A percentile compares a stretch with the other conserved stretches of the same genome.
phyloP scores from a whole-genome alignment of 2,113 vertebrate genomes.

The Eolophus roseicapilla region DNA sequence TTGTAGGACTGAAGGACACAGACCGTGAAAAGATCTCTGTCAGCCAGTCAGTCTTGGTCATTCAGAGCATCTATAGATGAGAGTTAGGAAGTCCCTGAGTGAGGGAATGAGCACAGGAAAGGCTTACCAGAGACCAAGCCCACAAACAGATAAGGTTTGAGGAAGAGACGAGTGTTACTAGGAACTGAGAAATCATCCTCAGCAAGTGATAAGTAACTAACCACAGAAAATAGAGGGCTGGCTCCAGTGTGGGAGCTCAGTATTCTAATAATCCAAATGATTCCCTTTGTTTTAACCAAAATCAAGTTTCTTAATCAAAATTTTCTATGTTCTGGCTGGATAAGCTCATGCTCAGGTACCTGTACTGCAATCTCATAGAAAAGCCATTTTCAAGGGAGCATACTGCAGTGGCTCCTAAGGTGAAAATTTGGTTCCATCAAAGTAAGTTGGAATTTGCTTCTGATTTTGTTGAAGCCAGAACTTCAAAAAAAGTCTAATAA shows the following conservation, averaged over 20 bases:
- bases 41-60: background rate
- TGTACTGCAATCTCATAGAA: background rate
- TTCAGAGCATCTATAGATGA: background rate
- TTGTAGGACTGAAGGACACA: background rate
- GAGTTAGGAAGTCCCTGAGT: background rate
- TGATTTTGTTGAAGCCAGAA: background rate
- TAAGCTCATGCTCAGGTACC: background rate
- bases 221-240: background rate
- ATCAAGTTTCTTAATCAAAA: background rate
- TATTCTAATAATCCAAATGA: background rate
- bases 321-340: background rate
- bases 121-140: background rate
- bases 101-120: background rate
- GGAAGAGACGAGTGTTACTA: constrained; percentile 12
- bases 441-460: background rate
- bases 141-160: constrained; percentile 19
- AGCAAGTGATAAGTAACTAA: background rate
- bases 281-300: background rate
- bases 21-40: background rate
- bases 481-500: background rate
- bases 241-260: background rate
- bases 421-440: background rate
- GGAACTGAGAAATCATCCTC: constrained; percentile 16
- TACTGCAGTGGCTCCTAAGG: background rate
- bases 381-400: background rate